Base-by-base conservation (phyloP, 2,888 invertebrate genomes). In the Orthonychiurus folsomi region DNA sequence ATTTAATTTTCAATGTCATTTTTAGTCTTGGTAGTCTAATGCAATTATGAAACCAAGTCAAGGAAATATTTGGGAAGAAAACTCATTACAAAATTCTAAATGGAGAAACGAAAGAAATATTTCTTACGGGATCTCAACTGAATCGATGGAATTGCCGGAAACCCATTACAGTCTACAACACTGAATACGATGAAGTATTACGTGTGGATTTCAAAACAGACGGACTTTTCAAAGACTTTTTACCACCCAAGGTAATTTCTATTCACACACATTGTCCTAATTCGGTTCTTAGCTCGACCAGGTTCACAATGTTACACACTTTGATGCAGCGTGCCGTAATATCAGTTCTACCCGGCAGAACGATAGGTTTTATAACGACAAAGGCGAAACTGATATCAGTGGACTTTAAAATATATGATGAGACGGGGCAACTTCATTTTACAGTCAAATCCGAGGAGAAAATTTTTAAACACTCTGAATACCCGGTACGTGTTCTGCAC, bases 321-420 rank as follows among this genome's bases (percentile, higher is more conserved):
- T 48, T 15, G 12, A 15, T 48, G 12, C 48, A 48, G 48, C 48
- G 48, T 48, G 48, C 48, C 15, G n/a, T n/a, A 12, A n/a, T 48
- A n/a, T 48, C 12, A 12, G 48, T 48, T 15, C 48, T 48, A 15
- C 48, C 48, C n/a, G 48, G 48, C 12, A 48, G 48, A n/a, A 12
- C 48, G 15, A 48, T 48, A 12, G 48, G 48, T 12, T 15, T 48
- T 15, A 48, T 48, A 12, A 48, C 12, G n/a, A 48, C 48, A 15
- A 48, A 48, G n/a, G n/a, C 15, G 15, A 48, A 48, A 15, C n/a
- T 48, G 15, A 15, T 48, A 12, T n/a, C 15, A 48, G n/a, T n/a
- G 12, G 48, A 48, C n/a, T 48, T 48, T 48, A n/a, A 48, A 48
- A n/a, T 48, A 48, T 48, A 48, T n/a, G 48, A 48, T n/a, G 48